Base-by-base conservation (phyloP, 1,140 invertebrate species). In the Drosophila bipectinata region DNA sequence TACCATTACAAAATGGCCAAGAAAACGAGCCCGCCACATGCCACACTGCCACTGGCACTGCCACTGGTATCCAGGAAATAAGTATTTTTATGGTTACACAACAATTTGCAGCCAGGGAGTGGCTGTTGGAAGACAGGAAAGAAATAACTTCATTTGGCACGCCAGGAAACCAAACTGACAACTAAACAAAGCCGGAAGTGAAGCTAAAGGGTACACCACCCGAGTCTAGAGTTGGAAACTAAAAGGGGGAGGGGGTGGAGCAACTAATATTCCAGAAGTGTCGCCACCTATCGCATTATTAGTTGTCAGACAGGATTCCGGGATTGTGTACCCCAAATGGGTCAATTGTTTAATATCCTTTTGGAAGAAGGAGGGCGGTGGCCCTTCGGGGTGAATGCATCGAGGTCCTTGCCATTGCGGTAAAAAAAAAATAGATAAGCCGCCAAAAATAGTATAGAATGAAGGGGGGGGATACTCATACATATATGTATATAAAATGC, bases 141-240 rank as follows among this genome's bases (percentile, higher is more conserved):
- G 67, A 63, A 81, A 81, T 78, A 75, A 75, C 54, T 81, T 72
- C 55, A 78, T 71, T 81, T 75, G 63, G 63, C 81, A 85, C 73
- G 82, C 63, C 77, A 84, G 77, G 72, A 85, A 85, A 79, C 59
- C 57, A 14, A 66, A 49, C 68, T 75, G 72, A 76, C 71, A 76
- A 71, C 64, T 56, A 54, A 72, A 71, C 45, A 45, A 48, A 77
- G 77, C 77, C 73, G 77, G 68, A 85, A 87, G 63, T 52, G 15
- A 15, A 48, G n/a, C 21, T 15, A 21, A 21, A 26, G 15, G 21
- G 28, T 10, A 10, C 4, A n/a, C 4, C 14, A 8, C 39, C 12
- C 41, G 15, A 12, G 5, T 28, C 5, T 28, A 0, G 26, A 26
- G 26, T 5, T 26, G 1, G 26, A 26, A 26, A 26, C 26, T 5